Percentiles rank a stretch among this genome's conserved stretches.
Evolutionary conservation across 2,888 invertebrate genomes (phyloP).

Genomic region (Rhagophthalmus giganteus): DNA sequence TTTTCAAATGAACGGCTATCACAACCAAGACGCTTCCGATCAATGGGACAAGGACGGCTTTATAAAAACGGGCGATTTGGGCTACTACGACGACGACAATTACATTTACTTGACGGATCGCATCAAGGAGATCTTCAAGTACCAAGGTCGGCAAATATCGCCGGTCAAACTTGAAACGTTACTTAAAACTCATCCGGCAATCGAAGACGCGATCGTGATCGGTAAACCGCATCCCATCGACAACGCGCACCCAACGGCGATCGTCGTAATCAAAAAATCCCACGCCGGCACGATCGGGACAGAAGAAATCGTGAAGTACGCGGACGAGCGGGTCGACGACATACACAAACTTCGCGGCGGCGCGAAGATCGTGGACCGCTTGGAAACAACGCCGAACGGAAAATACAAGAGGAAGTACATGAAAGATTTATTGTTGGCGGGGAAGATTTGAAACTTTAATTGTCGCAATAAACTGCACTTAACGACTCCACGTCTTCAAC

Average conservation of each 20-base stretch:
- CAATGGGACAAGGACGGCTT: conserved; percentile 56
- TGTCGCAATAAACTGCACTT: too few species aligned
- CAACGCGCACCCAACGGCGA: conserved; percentile 75
- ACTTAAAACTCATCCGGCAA: conserved; percentile 68
- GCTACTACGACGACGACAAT: conserved; percentile 57
- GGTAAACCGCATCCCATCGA: conserved; percentile 69
- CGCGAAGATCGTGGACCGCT: conserved; percentile 39
- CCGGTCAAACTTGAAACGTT: conserved; percentile 80
- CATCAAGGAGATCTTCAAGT: conserved; percentile 56
- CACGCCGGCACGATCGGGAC: conserved; percentile 18
- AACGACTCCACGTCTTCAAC: too few species aligned
- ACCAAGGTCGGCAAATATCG: conserved; percentile 57
- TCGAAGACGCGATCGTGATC: conserved; percentile 78
- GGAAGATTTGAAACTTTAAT: background rate
- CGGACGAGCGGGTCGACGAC: conserved; percentile 40
- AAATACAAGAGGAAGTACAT: conserved; percentile 39
- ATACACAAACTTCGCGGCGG: conserved; percentile 45
- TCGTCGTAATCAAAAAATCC: conserved; percentile 51
- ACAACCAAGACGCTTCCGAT: conserved; percentile 53
- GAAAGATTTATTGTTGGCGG: conserved; percentile 3
- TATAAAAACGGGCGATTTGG: conserved; percentile 60
- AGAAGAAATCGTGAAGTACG: conserved; percentile 40
- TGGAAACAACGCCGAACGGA: conserved; percentile 43
- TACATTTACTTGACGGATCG: conserved; percentile 59
- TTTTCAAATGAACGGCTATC: conserved; percentile 53